Evolutionary conservation across 2,888 invertebrate genomes (phyloP).

Genomic region (Drosophila lutescens): DNA sequence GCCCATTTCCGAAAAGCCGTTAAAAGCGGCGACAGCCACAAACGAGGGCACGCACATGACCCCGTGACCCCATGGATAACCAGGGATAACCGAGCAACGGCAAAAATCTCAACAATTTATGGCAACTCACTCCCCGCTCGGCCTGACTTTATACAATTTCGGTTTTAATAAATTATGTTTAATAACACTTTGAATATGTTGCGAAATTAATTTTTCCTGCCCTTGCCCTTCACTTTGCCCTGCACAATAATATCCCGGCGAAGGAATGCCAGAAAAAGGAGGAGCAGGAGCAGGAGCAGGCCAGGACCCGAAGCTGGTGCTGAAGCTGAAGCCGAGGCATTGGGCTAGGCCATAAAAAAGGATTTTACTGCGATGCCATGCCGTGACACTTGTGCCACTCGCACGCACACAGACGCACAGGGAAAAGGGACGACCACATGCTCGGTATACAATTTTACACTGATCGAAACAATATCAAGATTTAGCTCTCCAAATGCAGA

Average conservation of each 20-base stretch:
- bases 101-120: constrained; percentile 73
- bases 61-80: constrained; percentile 50
- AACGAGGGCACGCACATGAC: constrained; percentile 65
- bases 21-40: constrained; percentile 51
- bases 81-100: constrained; percentile 31
- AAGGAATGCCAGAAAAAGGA: constrained; percentile 35
- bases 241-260: constrained; percentile 12
- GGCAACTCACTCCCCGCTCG: constrained; percentile 37
- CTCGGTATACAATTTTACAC: constrained; percentile 29
- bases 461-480: constrained; percentile 28
- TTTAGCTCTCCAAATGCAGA: neutral
- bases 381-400: constrained; percentile 67
- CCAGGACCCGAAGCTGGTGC: constrained; percentile 3
- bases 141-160: constrained; percentile 71
- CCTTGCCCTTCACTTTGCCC: constrained; percentile 34
- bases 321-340: constrained; percentile 28
- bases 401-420: constrained; percentile 50
- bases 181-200: constrained; percentile 81
- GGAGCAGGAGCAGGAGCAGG: constrained; percentile 17
- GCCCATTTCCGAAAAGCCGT: constrained; percentile 58
- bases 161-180: constrained; percentile 82
- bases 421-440: constrained; percentile 6
- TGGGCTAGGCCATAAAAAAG: constrained; percentile 74
- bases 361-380: constrained; percentile 75
- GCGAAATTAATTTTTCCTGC: constrained; percentile 77